Evolutionary conservation across 2,797 vertebrate species (phyloP), one percentile per base, ranked within the genome.

Genomic region (Trematomus bernacchii): DNA sequence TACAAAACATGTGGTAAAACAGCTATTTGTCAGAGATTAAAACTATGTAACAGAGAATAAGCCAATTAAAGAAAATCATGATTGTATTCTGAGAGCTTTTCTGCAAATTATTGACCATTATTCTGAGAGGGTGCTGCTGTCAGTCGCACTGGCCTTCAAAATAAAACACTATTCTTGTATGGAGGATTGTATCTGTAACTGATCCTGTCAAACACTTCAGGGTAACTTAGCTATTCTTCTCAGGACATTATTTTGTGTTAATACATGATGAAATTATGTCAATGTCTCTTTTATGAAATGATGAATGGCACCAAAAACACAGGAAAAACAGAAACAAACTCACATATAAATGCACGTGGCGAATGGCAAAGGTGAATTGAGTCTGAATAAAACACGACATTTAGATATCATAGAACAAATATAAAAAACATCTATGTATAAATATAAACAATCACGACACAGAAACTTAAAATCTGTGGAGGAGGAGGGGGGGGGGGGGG

Each of bases 351-450:
- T 54, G 21, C 23, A 76, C 10, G 18, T 61, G 64, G 57, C 66
- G 33, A 64, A 79, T 77, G 85, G 59, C 19, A 50, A 78, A 61
- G 30, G n/a, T 75, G 60, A 83, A 71, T 42, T 69, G 42, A 76
- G 77, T 44, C 10, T 73, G 55, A 64, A 63, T 77, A 83, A 85
- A 81, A 87, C 65, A 80, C 51, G 23, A 82, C 76, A 81, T 87
- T 79, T 77, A 89, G 65, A 87, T 88, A 85, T 55, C 83, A 81
- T 68, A 77, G 62, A 89, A 90, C 61, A 88, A 84, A 91, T 89
- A 89, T 89, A 92, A 92, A 93, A 92, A 73, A n/a, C 76, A 75
- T 84, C 67, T 70, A 79, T 69, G 64, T 87, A 92, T 92, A 91
- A 91, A 93, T 93, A 94, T 64, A 85, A 87, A 84, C 47, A 77